Conservation (phyloP, 2,797 vertebrate species). For the Clarias fuscus region DNA sequence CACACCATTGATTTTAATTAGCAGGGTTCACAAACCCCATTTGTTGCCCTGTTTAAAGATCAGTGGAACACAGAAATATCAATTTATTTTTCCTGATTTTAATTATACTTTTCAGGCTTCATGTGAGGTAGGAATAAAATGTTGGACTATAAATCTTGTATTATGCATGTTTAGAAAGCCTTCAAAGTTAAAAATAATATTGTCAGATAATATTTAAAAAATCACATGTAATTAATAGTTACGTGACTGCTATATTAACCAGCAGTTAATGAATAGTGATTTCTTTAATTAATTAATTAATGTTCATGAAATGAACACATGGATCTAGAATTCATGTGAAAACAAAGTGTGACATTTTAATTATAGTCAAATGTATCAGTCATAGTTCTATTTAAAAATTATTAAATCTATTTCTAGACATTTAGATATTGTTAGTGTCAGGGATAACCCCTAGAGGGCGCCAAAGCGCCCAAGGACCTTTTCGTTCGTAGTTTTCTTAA, state of each 20-base stretch:
- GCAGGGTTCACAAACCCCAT: slow-evolving; percentile 47
- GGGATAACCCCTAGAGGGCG: too few species aligned
- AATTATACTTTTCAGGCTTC: slow-evolving; percentile 51
- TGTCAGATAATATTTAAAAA: too few species aligned
- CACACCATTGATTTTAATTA: slow-evolving; percentile 59
- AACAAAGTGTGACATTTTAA: not conserved
- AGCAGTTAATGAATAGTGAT: too few species aligned
- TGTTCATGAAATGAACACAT: not conserved
- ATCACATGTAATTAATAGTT: too few species aligned
- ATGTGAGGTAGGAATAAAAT: slow-evolving; percentile 25
- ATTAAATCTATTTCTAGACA: not conserved
- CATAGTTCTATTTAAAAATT: too few species aligned
- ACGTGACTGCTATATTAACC: too few species aligned
- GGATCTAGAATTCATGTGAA: not conserved
- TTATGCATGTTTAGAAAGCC: not conserved
- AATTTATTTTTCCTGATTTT: slow-evolving; percentile 55
- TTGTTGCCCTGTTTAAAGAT: slow-evolving; percentile 51
- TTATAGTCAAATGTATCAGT: not conserved
- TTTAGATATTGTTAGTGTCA: not conserved
- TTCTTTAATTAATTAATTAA: too few species aligned
- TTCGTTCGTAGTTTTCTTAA: too few species aligned
- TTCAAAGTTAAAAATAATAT: slow-evolving; percentile 1
- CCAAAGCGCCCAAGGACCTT: too few species aligned
- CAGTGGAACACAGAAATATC: slow-evolving; percentile 51
- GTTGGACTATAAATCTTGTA: slow-evolving; percentile 11